phyloP scores from a whole-genome alignment of 1,140 invertebrate species.

The Batillaria attramentaria region DNA sequence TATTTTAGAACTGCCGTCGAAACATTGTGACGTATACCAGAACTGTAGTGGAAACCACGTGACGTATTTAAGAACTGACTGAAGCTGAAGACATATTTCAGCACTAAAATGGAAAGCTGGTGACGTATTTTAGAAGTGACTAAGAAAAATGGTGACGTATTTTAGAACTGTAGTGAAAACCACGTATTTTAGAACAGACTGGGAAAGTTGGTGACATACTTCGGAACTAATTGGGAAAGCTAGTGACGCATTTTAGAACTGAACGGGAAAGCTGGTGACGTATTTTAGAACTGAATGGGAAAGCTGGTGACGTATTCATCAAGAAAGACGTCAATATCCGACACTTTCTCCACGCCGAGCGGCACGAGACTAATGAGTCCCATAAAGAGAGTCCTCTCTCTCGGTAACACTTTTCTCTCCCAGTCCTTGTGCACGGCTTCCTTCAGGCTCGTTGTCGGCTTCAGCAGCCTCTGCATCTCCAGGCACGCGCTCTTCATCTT shows the following conservation, averaged over 20 bases:
- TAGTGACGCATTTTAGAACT: background rate
- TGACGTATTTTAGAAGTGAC: no score
- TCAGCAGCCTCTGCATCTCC: conserved; percentile 41
- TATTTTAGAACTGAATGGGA: conserved; percentile 29
- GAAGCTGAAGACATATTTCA: no score
- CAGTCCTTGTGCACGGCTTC: conserved; percentile 35
- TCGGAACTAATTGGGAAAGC: background rate
- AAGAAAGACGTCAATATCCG: conserved; percentile 46
- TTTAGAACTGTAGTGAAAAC: background rate
- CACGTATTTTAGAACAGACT: background rate
- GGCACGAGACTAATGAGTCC: conserved; percentile 48
- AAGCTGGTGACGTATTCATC: conserved; percentile 50
- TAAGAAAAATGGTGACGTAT: no score
- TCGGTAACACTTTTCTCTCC: conserved; percentile 34
- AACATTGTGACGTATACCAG: no score
- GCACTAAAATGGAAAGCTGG: no score
- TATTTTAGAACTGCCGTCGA: no score
- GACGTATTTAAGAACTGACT: no score
- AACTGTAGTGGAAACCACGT: no score
- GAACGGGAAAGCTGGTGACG: no score
- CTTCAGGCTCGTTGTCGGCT: conserved; percentile 30
- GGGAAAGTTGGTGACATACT: no score
- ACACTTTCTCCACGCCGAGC: conserved; percentile 39
- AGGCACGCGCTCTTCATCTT: conserved; percentile 30
- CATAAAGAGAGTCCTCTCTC: conserved; percentile 45